Evolutionary conservation across 2,888 invertebrate genomes (phyloP), one percentile per base, ranked within the genome.

Genomic region (Cynaeus angustus): DNA sequence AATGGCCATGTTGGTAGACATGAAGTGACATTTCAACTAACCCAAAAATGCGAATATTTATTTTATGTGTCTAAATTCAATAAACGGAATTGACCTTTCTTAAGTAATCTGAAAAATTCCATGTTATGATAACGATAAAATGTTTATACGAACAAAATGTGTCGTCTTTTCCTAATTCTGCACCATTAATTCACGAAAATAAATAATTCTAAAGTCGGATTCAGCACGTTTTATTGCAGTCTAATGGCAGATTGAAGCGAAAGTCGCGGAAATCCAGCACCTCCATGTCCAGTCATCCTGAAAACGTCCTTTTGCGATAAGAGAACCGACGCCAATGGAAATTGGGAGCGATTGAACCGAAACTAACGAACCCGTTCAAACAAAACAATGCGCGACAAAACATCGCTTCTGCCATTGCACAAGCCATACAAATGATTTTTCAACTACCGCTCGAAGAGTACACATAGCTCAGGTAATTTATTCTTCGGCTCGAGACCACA

Each of bases 401-500:
- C 33, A 33, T n/a, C 9, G 12, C 8, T 10, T 50, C 12, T 41
- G 58, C 41, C 41, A 43, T 58, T 58, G 58, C 43, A 43, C 58
- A 43, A 58, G 13, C 6, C 12, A 45, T 58, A 45, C 43, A 37
- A 61, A 48, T 48, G 61, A 46, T 37, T 61, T 46, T 61, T 61
- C 12, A 21, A 61, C 2, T 48, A 43, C 46, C 21, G 37, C 13
- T 10, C 30, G 6, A 46, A 48, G 61, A 12, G 50, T 45, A 41
- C 12, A 41, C 41, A 41, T 13, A 30, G 38, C 28, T n/a, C 16
- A 50, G 53, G 52, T 64, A 64, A 64, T 13, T 52, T 64, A 43
- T 64, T 38, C 43, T 33, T 53, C 52, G 53, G 53, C 45, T 48
- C 28, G 55, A 46, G 66, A 66, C 66, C 66, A 66, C 66, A 67